Percentiles rank a stretch among this genome's conserved stretches.
phyloP scores from a whole-genome alignment of 2,113 vertebrate genomes.

The Indri indri region DNA sequence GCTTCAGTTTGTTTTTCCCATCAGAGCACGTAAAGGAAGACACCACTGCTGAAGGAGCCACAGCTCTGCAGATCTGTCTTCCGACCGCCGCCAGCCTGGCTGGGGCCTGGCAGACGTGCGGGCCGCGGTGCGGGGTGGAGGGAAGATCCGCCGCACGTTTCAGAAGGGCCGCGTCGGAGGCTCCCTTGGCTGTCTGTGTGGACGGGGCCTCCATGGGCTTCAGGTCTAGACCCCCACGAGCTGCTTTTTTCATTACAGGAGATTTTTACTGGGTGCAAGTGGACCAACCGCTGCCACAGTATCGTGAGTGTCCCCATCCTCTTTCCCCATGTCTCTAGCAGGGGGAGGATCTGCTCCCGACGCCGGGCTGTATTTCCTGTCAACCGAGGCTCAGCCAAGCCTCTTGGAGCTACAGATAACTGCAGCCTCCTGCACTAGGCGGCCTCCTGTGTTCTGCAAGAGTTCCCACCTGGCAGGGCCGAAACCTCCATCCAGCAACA shows the following conservation, averaged over 20 bases:
- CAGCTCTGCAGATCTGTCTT: rapidly evolving
- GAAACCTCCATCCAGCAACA: neutral
- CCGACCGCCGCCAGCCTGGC: rapidly evolving
- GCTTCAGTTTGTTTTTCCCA: rapidly evolving
- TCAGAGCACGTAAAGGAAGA: neutral
- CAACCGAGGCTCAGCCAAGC: constrained; percentile 59
- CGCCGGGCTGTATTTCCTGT: constrained; percentile 80
- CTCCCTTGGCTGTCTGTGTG: neutral
- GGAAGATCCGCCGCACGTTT: neutral
- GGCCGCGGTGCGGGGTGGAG: rapidly evolving
- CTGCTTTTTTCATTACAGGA: constrained; percentile 69
- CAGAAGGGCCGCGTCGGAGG: rapidly evolving
- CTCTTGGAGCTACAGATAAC: constrained; percentile 66
- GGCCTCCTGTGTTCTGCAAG: neutral
- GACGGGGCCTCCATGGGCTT: neutral
- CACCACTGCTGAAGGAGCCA: rapidly evolving
- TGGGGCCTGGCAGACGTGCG: rapidly evolving
- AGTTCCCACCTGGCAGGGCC: rapidly evolving
- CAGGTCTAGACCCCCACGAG: constrained; percentile 60
- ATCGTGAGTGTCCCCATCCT: constrained; percentile 80
- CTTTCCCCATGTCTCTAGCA: constrained; percentile 84
- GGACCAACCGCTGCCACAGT: constrained; percentile 78
- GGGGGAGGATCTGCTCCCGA: constrained; percentile 86
- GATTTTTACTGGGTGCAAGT: constrained; percentile 64
- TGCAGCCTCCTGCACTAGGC: neutral